Conservation (phyloP, 2,888 invertebrate species). For the Sarcophaga rosellei region DNA sequence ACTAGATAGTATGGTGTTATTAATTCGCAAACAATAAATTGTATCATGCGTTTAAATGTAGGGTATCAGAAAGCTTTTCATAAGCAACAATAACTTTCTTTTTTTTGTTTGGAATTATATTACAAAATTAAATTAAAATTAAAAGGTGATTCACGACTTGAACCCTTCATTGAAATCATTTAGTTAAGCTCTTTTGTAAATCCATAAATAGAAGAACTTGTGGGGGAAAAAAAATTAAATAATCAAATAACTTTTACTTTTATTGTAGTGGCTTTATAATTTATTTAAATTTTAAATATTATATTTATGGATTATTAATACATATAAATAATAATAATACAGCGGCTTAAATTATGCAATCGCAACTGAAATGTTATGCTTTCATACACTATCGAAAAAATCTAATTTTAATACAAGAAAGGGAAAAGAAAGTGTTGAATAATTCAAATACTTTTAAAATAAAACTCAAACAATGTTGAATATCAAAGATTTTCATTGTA, state of each 20-base stretch:
- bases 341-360: slow-evolving; percentile 15
- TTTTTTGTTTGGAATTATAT: not conserved
- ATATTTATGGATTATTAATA: not conserved
- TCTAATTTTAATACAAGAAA: slow-evolving; percentile 15
- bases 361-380: not conserved
- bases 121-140: slow-evolving; percentile 1
- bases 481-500: too few relatives aligned
- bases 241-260: slow-evolving; percentile 36
- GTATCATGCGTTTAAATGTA: too few relatives aligned
- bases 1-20: too few relatives aligned
- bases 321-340: not conserved
- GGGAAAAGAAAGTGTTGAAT: slow-evolving; percentile 49
- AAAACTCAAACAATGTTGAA: not conserved
- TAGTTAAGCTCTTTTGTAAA: too few relatives aligned
- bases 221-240: too few relatives aligned
- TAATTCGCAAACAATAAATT: too few relatives aligned
- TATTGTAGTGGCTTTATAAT: not conserved
- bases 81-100: slow-evolving; percentile 8
- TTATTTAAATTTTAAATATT: not conserved
- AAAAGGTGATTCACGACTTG: not conserved
- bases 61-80: too few relatives aligned
- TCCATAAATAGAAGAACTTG: too few relatives aligned
- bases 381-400: slow-evolving; percentile 4
- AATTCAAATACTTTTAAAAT: not conserved
- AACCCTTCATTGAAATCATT: too few relatives aligned